phyloP scores from a whole-genome alignment of 1,140 invertebrate species.

The Drosophila oshimai region DNA sequence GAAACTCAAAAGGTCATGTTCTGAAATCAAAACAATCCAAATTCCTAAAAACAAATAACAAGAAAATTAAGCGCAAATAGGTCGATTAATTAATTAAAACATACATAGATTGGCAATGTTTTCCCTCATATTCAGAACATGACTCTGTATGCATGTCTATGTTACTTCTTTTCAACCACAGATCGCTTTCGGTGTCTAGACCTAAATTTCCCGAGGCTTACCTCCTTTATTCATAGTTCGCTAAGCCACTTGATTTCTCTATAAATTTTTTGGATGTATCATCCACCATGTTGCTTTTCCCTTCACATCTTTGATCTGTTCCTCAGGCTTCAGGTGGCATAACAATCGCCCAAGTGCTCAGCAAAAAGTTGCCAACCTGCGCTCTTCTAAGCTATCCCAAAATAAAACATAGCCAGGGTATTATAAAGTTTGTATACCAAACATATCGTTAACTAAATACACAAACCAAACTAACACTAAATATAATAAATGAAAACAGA shows the following conservation, averaged over 20 bases:
- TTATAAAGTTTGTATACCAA: slow-evolving; percentile 78
- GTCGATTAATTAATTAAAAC: too few species aligned
- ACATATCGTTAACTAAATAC: slow-evolving; percentile 78
- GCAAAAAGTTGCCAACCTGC: slow-evolving; percentile 30
- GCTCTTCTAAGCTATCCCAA: slow-evolving; percentile 49
- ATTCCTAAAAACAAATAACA: background rate
- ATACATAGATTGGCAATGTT: too few species aligned
- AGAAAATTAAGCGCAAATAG: too few species aligned
- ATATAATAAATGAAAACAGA: slow-evolving; percentile 24
- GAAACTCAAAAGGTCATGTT: slow-evolving; percentile 30
- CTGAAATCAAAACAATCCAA: background rate
- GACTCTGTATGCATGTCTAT: background rate
- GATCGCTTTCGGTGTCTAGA: slow-evolving; percentile 55
- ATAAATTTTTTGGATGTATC: background rate
- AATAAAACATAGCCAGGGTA: slow-evolving; percentile 61
- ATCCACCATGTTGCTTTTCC: slow-evolving; percentile 3
- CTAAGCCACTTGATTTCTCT: background rate
- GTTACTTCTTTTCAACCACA: slow-evolving; percentile 9
- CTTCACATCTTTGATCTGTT: slow-evolving; percentile 10
- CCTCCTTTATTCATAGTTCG: background rate
- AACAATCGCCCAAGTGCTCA: slow-evolving; percentile 42
- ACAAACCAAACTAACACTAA: slow-evolving; percentile 53
- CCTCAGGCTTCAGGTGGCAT: slow-evolving; percentile 35
- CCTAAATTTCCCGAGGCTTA: slow-evolving; percentile 17
- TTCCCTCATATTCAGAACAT: slow-evolving; percentile 16